Percentiles rank a stretch among this genome's conserved stretches.
Evolutionary conservation across 2,888 invertebrate genomes (phyloP).

Genomic region (Myopa testacea): DNA sequence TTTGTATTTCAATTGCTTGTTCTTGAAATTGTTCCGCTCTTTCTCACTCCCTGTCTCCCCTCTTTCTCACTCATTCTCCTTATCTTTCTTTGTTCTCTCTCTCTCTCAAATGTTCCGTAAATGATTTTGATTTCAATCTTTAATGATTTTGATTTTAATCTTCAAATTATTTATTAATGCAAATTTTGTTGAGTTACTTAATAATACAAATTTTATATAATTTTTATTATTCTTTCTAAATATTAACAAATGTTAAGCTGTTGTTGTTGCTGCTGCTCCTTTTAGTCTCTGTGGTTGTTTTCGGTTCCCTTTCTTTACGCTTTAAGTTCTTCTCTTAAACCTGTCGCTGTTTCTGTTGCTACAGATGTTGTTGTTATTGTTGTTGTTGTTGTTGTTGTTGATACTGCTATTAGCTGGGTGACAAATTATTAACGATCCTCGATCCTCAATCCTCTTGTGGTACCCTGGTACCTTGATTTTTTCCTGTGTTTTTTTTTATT

Average conservation of each 20-base stretch:
- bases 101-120: neutral
- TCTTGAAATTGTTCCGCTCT: too few relatives aligned
- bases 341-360: neutral
- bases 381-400: slow-evolving; percentile 30
- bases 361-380: slow-evolving; percentile 18
- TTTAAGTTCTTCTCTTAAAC: neutral
- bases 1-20: slow-evolving; percentile 1
- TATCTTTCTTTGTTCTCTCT: neutral
- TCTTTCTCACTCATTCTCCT: neutral
- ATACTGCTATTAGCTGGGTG: slow-evolving; percentile 51
- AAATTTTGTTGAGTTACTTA: neutral
- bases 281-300: neutral
- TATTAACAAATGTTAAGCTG: too few relatives aligned
- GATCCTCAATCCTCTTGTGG: slow-evolving; percentile 20
- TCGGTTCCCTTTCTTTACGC: neutral
- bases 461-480: slow-evolving; percentile 36
- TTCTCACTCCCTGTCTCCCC: neutral
- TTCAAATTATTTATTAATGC: too few relatives aligned
- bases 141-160: too few relatives aligned
- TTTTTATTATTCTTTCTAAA: too few relatives aligned
- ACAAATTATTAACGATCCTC: slow-evolving; percentile 66
- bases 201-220: neutral
- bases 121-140: neutral
- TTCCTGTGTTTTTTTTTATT: slow-evolving; percentile 34
- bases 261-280: neutral